phyloP scores from a whole-genome alignment of 2,888 invertebrate species.

The Isoperla grammatica region DNA sequence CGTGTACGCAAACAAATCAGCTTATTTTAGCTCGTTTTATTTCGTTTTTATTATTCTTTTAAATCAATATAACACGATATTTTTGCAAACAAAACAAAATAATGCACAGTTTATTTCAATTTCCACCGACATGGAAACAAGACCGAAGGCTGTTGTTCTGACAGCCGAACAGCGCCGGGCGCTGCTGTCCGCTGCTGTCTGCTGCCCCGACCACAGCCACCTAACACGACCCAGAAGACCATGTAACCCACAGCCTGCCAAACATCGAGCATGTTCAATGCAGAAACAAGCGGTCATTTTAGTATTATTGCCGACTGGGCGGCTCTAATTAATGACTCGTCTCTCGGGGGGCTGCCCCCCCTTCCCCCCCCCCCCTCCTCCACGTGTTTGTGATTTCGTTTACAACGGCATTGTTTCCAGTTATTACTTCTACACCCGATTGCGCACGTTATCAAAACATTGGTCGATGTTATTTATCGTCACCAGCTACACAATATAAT shows the following conservation, averaged over 20 bases:
- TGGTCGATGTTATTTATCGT: too few relatives aligned
- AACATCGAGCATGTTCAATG: not conserved
- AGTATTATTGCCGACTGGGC: not conserved
- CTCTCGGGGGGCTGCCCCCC: not conserved
- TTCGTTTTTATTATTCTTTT: too few relatives aligned
- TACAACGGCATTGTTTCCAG: too few relatives aligned
- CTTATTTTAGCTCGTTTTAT: too few relatives aligned
- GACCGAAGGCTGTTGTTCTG: not conserved
- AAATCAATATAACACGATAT: too few relatives aligned
- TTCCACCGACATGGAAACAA: not conserved
- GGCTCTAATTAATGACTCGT: constrained; percentile 24
- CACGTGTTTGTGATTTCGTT: not conserved
- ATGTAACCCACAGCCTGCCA: not conserved
- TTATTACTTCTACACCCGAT: too few relatives aligned
- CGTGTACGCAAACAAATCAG: too few relatives aligned
- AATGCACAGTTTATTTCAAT: not conserved
- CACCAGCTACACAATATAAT: too few relatives aligned
- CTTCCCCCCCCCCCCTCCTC: not conserved
- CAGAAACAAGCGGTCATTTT: constrained; percentile 11
- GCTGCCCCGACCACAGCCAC: too few relatives aligned
- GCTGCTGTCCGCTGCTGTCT: not conserved
- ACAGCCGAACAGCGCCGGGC: not conserved
- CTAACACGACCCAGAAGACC: too few relatives aligned
- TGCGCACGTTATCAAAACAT: too few relatives aligned
- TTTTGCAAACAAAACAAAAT: not conserved